Base-by-base conservation (phyloP, 2,113 vertebrate species). In the Loxodonta africana region DNA sequence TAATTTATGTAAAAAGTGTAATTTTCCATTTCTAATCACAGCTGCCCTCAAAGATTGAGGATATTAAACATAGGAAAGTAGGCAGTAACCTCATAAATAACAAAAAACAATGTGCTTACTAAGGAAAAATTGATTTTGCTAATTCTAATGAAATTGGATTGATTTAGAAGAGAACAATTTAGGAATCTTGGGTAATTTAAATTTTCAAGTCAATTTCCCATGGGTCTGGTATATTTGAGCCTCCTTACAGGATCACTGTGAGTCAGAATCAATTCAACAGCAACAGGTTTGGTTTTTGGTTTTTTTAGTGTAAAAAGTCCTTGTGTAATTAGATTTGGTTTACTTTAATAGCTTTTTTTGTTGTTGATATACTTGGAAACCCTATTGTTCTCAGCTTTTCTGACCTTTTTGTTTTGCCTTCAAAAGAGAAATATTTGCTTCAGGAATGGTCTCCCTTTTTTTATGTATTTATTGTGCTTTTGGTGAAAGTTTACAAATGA, bases 311-410 rank as follows among this genome's bases (percentile, higher is more conserved):
- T 88, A 77, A 71, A 82, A 90, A 83, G 62, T 46, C 78, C 53
- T 82, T 44, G 1, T 53, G 28, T 51, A 83, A 82, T 96, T 91
- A 91, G 77, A 69, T 94, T 81, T 80, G 57, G 81, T 81, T 82
- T 90, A 57, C 74, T 60, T 60, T 28, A 63, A 53, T 28, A 53
- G 25, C 67, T 57, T 69, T 74, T 71, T 95, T 95, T 81, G 76
- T 88, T n/a, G 57, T 62, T 46, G 69, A 80, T 26, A 30, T 93
- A 12, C 48, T 93, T 60, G 15, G 74, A 69, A 94, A 87, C 44
- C 28, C 33, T 85, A 0, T 51, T 63, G 69, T 73, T 83, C 71
- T 86, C 60, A 41, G 65, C 18, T 80, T 90, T 82, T 57, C 51
- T 20, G 23, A 60, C 82, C 33, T 46, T 77, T 71, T 65, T 33